Evolutionary conservation across 2,888 invertebrate species (phyloP), one percentile per base, ranked within the genome.

Genomic region (Athetis lepigone): DNA sequence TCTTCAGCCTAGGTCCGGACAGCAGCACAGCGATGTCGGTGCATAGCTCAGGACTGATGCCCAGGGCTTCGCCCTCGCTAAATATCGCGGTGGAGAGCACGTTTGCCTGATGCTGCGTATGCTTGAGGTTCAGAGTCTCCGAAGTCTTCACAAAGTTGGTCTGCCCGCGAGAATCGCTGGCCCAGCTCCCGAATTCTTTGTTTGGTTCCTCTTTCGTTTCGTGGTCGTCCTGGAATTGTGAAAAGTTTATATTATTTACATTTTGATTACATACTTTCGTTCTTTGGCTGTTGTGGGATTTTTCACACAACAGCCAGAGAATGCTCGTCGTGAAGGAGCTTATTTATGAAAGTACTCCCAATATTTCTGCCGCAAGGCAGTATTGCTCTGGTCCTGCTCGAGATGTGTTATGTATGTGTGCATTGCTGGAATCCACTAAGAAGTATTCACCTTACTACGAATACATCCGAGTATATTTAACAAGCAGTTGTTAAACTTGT

Each of bases 21-120:
- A 97, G 89, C 60, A 97, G 95, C 6, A 97, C 97, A 2, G 96
- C 96, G 18, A 97, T 91, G 87, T 97, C 97, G 85, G 97, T 97
- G 82, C 97, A 96, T 33, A 97, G 85, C 66, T 96, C 96, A 0
- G 96, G 91, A 37, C 95, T 95, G 18, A 97, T 94, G 0, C 97
- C 97, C n/a, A 97, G 87, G 16, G 95, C 95, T 78, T 97, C 96
- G 11, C 96, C 96, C 79, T 96, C 96, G 0, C 86, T 86, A n/a
- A 96, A 86, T 19, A 96, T 93, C 1, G 96, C 95, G 0, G 94
- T 95, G 0, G 96, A 96, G 4, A 96, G 88, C 4, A 95, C 94
- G 77, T 96, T 96, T 39, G 97, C 96, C 82, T 88, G 82, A 73
- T 92, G 82, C 85, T 89, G 82, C 63, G 91, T 82, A 67, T 90